Percentiles rank a stretch among this genome's conserved stretches.
Evolutionary conservation across 2,797 vertebrate species (phyloP).

Genomic region (Scleropages formosus): DNA sequence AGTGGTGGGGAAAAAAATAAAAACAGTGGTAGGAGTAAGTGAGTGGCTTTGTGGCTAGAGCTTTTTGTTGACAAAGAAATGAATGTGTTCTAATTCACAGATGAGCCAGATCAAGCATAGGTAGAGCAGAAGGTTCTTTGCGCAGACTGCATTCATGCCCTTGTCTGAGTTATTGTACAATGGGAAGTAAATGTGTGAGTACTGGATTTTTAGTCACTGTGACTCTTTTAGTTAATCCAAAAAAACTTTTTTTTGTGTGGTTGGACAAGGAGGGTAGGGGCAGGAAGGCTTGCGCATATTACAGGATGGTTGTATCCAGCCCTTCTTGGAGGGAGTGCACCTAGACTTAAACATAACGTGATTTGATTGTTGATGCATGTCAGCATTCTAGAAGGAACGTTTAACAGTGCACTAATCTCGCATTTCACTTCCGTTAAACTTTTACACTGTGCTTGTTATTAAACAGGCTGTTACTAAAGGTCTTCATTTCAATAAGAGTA

Average conservation of each 20-base stretch:
- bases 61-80: constrained; percentile 3
- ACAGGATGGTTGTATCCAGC: constrained; percentile 6
- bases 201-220: neutral
- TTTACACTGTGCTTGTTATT: constrained; percentile 24
- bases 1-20: neutral
- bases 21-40: no score
- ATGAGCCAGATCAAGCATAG: constrained; percentile 1
- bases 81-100: neutral
- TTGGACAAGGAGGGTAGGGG: neutral
- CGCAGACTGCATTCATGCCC: neutral
- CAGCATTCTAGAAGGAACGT: constrained; percentile 39
- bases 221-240: neutral
- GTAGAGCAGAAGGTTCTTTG: neutral
- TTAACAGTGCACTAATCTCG: constrained; percentile 45
- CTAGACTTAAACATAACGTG: constrained; percentile 4
- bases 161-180: neutral
- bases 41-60: neutral
- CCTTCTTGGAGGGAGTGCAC: neutral
- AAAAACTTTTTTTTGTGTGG: constrained; percentile 3
- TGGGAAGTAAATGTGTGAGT: neutral
- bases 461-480: constrained; percentile 8
- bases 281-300: constrained; percentile 27
- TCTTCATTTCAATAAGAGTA: neutral
- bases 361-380: constrained; percentile 42
- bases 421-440: constrained; percentile 45